phyloP scores from a whole-genome alignment of 2,113 vertebrate genomes.

The Azemiops feae region DNA sequence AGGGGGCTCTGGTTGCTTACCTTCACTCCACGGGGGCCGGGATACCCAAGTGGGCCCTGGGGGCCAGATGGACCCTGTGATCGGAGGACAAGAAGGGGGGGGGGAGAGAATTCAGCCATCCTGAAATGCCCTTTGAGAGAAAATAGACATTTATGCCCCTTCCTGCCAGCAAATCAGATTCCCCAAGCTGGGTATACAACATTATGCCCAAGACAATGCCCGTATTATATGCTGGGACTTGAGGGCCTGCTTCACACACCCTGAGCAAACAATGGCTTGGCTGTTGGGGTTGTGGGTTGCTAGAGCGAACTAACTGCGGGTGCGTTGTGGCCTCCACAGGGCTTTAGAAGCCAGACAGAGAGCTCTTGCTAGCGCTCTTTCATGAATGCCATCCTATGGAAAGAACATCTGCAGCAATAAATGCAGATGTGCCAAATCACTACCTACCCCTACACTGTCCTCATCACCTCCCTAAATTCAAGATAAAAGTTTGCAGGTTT shows the following conservation, averaged over 20 bases:
- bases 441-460: neutral
- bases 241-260: neutral
- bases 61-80: conserved; percentile 88
- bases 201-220: neutral
- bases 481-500: neutral
- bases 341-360: neutral
- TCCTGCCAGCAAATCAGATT: neutral
- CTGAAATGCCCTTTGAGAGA: neutral
- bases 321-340: neutral
- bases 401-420: neutral
- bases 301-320: neutral
- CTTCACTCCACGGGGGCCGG: conserved; percentile 93
- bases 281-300: neutral
- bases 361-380: neutral
- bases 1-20: conserved; percentile 65
- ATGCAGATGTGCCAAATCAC: neutral
- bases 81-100: neutral
- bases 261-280: neutral
- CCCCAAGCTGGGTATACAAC: neutral
- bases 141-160: neutral
- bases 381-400: neutral
- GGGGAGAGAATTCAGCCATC: neutral
- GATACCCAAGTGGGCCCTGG: conserved; percentile 94
- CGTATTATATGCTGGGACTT: rapidly evolving
- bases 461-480: neutral